Percentiles rank a stretch among this genome's conserved stretches.
Evolutionary conservation across 2,888 invertebrate species (phyloP).

Genomic region (Heliconius hortense): DNA sequence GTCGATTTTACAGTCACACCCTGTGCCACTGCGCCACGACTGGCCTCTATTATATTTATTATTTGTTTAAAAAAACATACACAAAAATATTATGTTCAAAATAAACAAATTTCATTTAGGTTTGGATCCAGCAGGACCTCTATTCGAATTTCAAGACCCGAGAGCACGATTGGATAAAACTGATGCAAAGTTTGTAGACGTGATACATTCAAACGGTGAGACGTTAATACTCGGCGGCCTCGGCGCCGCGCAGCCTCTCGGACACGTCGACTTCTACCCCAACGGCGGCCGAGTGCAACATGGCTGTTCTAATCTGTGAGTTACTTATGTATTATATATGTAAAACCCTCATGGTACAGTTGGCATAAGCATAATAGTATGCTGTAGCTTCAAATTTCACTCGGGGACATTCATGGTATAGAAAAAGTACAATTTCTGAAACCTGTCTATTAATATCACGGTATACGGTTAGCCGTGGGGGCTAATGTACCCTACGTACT

Average conservation of each 20-base stretch:
- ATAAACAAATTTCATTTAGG: constrained; percentile 72
- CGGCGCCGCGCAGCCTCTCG: constrained; percentile 95
- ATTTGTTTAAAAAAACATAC: no score
- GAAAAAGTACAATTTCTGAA: no score
- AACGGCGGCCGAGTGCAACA: constrained; percentile 96
- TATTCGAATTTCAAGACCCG: constrained; percentile 94
- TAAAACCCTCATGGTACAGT: no score
- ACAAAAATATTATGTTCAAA: background rate
- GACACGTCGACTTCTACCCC: constrained; percentile 95
- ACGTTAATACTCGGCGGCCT: constrained; percentile 94
- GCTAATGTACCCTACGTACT: no score
- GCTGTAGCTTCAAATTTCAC: no score
- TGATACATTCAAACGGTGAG: constrained; percentile 96
- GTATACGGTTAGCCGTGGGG: no score
- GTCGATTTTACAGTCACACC: no score
- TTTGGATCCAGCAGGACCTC: constrained; percentile 94
- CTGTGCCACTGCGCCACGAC: no score
- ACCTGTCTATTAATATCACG: no score
- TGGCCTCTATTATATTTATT: no score
- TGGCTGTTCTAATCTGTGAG: constrained; percentile 92
- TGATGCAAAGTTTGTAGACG: constrained; percentile 95
- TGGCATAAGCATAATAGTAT: no score
- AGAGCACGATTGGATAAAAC: constrained; percentile 91
- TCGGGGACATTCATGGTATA: no score
- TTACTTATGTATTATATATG: background rate